phyloP scores from a whole-genome alignment of 2,797 vertebrate species.

The Pogonophryne albipinna region DNA sequence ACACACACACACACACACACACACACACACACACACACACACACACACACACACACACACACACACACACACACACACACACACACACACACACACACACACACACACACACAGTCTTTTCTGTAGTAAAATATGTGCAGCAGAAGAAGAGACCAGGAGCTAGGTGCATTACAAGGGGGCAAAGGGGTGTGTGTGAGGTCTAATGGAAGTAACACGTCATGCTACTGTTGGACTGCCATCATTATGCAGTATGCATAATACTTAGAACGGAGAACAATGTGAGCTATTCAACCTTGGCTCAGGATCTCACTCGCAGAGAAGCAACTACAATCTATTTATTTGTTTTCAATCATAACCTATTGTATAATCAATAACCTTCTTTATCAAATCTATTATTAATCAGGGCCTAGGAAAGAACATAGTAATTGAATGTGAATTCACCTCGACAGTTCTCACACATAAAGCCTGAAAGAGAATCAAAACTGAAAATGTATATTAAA shows the following conservation, averaged over 20 bases:
- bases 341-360: slow-evolving; percentile 19
- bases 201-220: slow-evolving; percentile 52
- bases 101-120: slow-evolving; percentile 28
- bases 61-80: slow-evolving; percentile 29
- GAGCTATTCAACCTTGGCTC: slow-evolving; percentile 34
- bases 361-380: neutral
- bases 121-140: slow-evolving; percentile 40
- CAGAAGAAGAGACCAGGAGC: slow-evolving; percentile 28
- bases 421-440: slow-evolving; percentile 7
- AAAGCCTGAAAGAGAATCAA: neutral
- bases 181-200: slow-evolving; percentile 5
- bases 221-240: slow-evolving; percentile 48
- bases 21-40: slow-evolving; percentile 15
- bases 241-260: slow-evolving; percentile 38
- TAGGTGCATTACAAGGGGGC: slow-evolving; percentile 19
- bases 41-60: slow-evolving; percentile 19
- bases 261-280: slow-evolving; percentile 25
- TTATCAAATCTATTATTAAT: slow-evolving; percentile 16
- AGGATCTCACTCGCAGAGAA: slow-evolving; percentile 27
- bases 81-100: slow-evolving; percentile 15
- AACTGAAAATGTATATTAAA: slow-evolving; percentile 21
- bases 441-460: too few species aligned
- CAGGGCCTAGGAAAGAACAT: neutral
- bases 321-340: slow-evolving; percentile 13
- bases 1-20: slow-evolving; percentile 15